phyloP scores from a whole-genome alignment of 2,888 invertebrate species.

The Erpobdella octoculata region DNA sequence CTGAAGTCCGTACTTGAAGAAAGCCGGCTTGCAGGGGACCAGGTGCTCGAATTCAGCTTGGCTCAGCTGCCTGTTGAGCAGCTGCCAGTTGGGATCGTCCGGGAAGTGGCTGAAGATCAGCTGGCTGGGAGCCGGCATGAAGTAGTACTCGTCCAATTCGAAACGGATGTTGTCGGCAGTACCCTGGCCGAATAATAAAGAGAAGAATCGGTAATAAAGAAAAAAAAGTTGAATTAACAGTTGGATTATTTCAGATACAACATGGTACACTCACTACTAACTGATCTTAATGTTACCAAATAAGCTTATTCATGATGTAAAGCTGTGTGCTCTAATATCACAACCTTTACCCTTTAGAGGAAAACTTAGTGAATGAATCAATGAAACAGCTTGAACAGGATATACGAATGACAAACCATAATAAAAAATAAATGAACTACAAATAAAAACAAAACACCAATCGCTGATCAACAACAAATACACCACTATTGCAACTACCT shows the following conservation, averaged over 20 bases:
- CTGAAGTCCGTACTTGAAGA: constrained; percentile 52
- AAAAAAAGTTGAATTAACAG: no score
- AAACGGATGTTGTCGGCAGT: constrained; percentile 49
- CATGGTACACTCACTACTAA: no score
- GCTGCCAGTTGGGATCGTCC: constrained; percentile 50
- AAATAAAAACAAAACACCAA: background rate
- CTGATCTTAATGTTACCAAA: no score
- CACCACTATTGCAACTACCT: constrained; percentile 37
- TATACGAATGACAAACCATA: no score
- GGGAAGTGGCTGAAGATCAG: constrained; percentile 46
- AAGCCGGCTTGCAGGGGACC: constrained; percentile 52
- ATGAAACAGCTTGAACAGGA: no score
- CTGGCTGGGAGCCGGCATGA: constrained; percentile 51
- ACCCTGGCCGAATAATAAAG: no score
- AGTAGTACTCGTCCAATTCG: constrained; percentile 52
- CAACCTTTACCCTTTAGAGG: no score
- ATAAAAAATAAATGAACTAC: background rate
- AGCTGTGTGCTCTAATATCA: no score
- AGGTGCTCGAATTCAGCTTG: constrained; percentile 51
- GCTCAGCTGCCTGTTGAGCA: constrained; percentile 45
- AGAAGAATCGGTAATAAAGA: no score
- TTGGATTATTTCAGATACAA: no score
- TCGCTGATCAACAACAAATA: background rate
- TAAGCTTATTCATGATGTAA: no score
- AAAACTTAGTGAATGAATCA: no score